Conservation (phyloP, 1,140 invertebrate genomes). For the Cardiocondyla obscurior region DNA sequence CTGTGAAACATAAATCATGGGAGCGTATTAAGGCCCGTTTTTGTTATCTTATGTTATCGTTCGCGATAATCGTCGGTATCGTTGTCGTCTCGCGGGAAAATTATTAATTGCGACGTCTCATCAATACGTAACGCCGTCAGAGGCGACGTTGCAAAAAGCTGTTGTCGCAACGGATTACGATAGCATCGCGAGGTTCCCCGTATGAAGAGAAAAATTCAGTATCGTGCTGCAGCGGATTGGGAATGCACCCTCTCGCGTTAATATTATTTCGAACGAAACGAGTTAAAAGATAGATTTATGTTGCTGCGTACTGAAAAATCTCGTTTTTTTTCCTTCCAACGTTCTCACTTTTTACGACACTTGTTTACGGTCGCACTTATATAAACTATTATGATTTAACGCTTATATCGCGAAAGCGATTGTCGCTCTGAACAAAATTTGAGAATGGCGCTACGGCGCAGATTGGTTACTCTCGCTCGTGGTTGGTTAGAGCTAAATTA, state of each 20-base stretch:
- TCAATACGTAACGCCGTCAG: constrained; percentile 19
- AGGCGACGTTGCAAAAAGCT: constrained; percentile 33
- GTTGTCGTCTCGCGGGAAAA: neutral
- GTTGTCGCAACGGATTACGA: constrained; percentile 31
- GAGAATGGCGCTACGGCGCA: constrained; percentile 5
- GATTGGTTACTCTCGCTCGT: constrained; percentile 1
- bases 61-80: neutral
- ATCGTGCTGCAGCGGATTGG: neutral
- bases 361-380: constrained; percentile 45
- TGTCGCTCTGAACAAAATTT: neutral
- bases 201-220: constrained; percentile 15
- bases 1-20: neutral
- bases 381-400: constrained; percentile 44
- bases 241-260: constrained; percentile 6
- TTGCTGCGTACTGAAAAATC: constrained; percentile 1
- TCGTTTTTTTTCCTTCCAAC: neutral
- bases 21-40: neutral
- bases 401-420: neutral
- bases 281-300: constrained; percentile 32
- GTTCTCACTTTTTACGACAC: constrained; percentile 35
- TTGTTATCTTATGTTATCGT: neutral
- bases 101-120: constrained; percentile 32
- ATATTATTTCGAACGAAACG: constrained; percentile 48
- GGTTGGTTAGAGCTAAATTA: constrained; percentile 9
- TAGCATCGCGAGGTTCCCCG: neutral